phyloP scores from a whole-genome alignment of 2,797 vertebrate species.

The Caiman crocodilus region DNA sequence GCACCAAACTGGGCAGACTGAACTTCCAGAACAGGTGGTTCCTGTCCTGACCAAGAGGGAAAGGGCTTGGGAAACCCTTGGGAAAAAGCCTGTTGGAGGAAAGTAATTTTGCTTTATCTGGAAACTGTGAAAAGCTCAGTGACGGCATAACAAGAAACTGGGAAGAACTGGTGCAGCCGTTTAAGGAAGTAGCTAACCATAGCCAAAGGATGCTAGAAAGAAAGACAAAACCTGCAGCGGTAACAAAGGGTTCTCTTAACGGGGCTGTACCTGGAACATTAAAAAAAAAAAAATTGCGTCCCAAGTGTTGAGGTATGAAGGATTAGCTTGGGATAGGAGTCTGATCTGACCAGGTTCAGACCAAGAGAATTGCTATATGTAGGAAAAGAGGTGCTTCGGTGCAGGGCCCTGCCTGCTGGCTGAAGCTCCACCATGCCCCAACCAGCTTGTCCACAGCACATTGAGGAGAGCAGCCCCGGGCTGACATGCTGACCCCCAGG shows the following conservation, averaged over 20 bases:
- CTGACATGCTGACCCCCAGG: too few species aligned
- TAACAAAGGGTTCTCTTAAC: neutral
- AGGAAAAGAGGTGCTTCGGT: neutral
- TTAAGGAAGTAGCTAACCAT: neutral
- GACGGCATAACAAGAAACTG: too few species aligned
- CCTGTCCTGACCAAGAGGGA: neutral
- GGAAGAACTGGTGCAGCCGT: accelerated
- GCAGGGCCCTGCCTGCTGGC: too few species aligned
- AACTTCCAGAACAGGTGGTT: neutral
- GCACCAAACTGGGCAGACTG: neutral
- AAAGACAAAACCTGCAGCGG: neutral
- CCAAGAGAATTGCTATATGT: neutral
- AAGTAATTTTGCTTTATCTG: neutral
- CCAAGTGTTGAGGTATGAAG: neutral
- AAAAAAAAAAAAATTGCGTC: neutral
- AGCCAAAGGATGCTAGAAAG: neutral
- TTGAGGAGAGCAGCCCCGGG: too few species aligned
- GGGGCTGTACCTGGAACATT: neutral
- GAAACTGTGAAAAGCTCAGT: neutral
- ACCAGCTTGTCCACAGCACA: too few species aligned
- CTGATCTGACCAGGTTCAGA: neutral
- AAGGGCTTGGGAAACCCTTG: neutral
- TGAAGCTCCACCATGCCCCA: too few species aligned
- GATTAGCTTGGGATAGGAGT: neutral
- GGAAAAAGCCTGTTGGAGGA: neutral